Base-by-base conservation (phyloP, 2,888 invertebrate species). In the Ametastegia equiseti region DNA sequence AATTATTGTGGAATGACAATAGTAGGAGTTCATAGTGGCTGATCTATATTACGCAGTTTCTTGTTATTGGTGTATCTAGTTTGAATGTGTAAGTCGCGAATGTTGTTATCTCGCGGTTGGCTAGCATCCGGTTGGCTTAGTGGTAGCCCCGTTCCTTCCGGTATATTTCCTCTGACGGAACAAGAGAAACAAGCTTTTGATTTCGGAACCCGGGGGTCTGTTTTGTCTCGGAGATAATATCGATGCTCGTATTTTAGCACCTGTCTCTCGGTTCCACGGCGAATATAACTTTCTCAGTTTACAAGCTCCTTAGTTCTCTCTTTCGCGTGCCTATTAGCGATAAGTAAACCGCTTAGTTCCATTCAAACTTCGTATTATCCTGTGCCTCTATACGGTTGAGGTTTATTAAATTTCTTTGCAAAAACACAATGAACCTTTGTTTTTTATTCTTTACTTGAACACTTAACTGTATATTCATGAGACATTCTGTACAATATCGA, bases 231-330 rank as follows among this genome's bases (percentile, higher is more conserved):
- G 39, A 67, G n/a, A 67, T 67, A 39, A 67, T 36, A 19, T 36
- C 65, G 39, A 39, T 39, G 1, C 65, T 67, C 39, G 23, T n/a
- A 67, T 67, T 67, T 67, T 19, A 67, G 19, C 27, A 67, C 65
- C 23, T 39, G 39, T 67, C 39, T 13, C 39, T 67, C 11, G 6
- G 39, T 67, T 19, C 19, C 39, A 36, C 11, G 6, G 27, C 19
- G 9, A 5, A 27, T 6, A 19, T 39, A 39, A 67, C 39, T 67
- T 67, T 19, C 39, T 19, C 65, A 6, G 3, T 60, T 1, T 15
- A 13, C 47, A 1, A 30, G 9, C 54, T 54, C 11, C 54, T 54
- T 23, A 54, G 23, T 54, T 54, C 1, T 54, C 54, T 54, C 54
- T 54, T 1, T 54, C 19, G 19, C 23, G 2, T 23, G 50, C 1